A percentile compares a stretch with the other conserved stretches of the same genome.
phyloP scores from a whole-genome alignment of 2,113 vertebrate species.

The Capreolus pygargus region DNA sequence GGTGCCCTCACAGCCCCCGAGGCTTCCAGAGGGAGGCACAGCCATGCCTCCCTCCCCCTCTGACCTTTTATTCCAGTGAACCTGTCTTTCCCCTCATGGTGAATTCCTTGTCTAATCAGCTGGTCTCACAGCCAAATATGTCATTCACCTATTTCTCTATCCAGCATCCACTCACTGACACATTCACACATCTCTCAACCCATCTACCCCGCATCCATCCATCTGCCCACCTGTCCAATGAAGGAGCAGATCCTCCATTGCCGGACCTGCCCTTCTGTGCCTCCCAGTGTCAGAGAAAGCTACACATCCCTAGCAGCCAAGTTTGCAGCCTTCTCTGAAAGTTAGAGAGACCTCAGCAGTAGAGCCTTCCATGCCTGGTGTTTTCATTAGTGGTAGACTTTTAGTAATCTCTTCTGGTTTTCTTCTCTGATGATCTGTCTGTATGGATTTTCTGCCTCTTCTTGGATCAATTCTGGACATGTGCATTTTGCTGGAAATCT shows the following conservation, averaged over 20 bases:
- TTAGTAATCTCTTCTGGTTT: background rate
- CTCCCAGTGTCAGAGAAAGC: background rate
- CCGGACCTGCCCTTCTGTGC: background rate
- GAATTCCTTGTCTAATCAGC: background rate
- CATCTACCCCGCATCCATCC: background rate
- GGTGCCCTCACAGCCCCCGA: background rate
- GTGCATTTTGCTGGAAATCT: background rate
- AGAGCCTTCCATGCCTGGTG: background rate
- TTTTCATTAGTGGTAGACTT: background rate
- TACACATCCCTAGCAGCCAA: background rate
- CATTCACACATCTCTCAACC: background rate
- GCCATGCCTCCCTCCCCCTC: background rate
- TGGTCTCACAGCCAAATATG: background rate
- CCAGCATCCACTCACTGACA: background rate
- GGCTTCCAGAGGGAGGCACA: background rate
- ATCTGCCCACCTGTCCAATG: background rate
- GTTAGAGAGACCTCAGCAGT: background rate
- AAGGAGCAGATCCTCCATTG: background rate
- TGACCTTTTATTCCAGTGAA: background rate
- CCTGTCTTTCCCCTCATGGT: background rate
- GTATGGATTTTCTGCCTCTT: background rate
- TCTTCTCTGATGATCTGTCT: background rate
- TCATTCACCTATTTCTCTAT: no score
- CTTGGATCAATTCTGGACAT: background rate
- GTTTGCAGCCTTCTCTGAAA: background rate